Percentiles rank a stretch among this genome's conserved stretches.
Conservation (phyloP, 2,888 invertebrate genomes). For the Rhyacophila evoluta region DNA sequence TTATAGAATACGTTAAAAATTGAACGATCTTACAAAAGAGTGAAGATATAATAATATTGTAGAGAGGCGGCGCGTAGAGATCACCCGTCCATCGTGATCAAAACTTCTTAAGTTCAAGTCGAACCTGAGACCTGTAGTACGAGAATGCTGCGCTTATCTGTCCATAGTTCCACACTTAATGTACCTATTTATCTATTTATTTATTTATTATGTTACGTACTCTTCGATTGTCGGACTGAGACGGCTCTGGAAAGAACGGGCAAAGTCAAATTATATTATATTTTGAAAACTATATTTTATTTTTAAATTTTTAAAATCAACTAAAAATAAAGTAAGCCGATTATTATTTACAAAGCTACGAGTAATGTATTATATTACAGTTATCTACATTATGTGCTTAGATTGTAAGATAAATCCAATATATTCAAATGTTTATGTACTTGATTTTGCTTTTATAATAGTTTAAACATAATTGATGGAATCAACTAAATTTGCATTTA, state of each 20-base stretch:
- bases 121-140: constrained; percentile 8
- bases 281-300: too few species aligned
- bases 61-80: not conserved
- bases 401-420: too few species aligned
- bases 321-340: too few species aligned
- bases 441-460: too few species aligned
- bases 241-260: not conserved
- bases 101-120: constrained; percentile 3
- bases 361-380: too few species aligned
- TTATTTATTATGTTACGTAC: constrained; percentile 24
- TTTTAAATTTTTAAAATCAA: too few species aligned
- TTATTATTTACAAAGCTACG: too few species aligned
- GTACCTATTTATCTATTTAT: constrained; percentile 14
- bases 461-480: too few species aligned
- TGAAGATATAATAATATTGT: not conserved
- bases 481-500: too few species aligned
- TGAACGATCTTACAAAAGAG: not conserved
- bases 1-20: not conserved
- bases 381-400: too few species aligned
- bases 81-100: not conserved
- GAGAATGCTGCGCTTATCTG: not conserved
- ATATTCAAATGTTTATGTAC: too few species aligned
- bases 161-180: constrained; percentile 19
- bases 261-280: not conserved
- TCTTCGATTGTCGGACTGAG: constrained; percentile 15